Conservation (phyloP, 2,113 vertebrate species). For the Anolis sagrei region DNA sequence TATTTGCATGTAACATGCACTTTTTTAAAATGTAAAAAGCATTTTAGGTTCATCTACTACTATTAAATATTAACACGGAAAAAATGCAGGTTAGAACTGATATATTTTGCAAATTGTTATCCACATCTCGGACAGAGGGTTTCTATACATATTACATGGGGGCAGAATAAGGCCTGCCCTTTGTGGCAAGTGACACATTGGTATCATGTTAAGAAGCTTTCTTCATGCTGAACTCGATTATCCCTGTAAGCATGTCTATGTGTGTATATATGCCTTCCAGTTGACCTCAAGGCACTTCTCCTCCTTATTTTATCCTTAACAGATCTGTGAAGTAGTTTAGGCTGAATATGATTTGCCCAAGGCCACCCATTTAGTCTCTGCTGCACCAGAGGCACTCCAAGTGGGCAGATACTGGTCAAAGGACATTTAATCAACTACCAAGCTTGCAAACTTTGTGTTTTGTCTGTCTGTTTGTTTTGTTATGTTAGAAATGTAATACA, state of each 20-base stretch:
- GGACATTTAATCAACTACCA: no score
- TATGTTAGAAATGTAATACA: no score
- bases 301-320: neutral
- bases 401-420: no score
- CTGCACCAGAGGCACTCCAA: no score
- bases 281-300: neutral
- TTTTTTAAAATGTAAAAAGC: neutral
- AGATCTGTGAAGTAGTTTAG: neutral
- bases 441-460: no score
- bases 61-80: neutral
- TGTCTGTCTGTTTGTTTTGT: no score
- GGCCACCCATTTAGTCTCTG: neutral
- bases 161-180: neutral
- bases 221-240: neutral
- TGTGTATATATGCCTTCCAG: neutral
- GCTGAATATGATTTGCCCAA: neutral
- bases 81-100: neutral
- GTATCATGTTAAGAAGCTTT: neutral
- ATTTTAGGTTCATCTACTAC: neutral
- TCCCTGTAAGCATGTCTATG: neutral
- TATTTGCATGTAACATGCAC: neutral
- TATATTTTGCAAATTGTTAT: neutral
- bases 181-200: neutral
- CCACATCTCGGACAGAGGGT: neutral
- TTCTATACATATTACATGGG: neutral